Conservation (phyloP, 2,797 vertebrate species). For the Euphonia xanthogaster region DNA sequence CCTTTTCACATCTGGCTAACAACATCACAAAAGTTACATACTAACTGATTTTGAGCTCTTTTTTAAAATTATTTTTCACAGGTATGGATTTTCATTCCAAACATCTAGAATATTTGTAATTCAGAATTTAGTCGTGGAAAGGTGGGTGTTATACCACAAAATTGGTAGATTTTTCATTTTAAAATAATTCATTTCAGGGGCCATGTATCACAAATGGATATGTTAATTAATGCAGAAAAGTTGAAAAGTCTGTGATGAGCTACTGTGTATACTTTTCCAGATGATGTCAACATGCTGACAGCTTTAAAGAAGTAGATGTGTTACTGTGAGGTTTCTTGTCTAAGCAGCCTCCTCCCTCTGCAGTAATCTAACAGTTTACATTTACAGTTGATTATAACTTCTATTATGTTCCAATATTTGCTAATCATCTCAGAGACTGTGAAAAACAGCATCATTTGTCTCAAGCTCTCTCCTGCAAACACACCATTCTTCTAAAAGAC, state of each 20-base stretch:
- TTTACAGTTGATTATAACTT: not conserved
- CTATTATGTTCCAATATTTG: not conserved
- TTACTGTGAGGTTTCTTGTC: not conserved
- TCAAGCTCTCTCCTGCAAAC: not conserved
- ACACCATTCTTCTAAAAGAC: not conserved
- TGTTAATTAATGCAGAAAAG: not conserved
- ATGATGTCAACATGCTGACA: not conserved
- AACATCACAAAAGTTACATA: not conserved
- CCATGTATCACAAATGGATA: not conserved
- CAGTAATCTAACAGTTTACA: not conserved
- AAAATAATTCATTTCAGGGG: not conserved
- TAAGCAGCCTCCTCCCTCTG: not conserved
- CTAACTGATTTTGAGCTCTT: not conserved
- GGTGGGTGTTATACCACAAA: not conserved
- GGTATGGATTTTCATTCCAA: not conserved
- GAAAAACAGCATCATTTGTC: not conserved
- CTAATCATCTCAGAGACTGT: not conserved
- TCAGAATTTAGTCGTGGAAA: not conserved
- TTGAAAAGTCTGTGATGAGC: not conserved
- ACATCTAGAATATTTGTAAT: not conserved
- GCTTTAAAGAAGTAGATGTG: not conserved
- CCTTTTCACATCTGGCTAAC: not conserved
- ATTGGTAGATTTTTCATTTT: not conserved
- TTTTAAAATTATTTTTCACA: not conserved
- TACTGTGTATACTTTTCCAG: not conserved